These are phyloP conservation scores for Cyclopterus lumpus DNA, from an alignment of 2,797 vertebrate species.

Conservation along the genomic window DNA sequence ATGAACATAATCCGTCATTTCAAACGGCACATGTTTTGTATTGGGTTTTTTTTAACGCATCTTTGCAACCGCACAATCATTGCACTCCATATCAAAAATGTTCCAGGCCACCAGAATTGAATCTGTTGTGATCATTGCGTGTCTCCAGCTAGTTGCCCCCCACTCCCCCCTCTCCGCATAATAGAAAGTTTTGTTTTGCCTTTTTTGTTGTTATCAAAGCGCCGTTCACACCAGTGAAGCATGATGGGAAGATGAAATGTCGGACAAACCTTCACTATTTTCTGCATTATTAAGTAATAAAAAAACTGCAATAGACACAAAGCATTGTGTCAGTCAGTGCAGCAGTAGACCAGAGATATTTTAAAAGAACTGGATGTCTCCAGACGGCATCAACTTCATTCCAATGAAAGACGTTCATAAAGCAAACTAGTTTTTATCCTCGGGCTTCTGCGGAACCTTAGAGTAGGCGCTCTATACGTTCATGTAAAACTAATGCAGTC, in stretches of 20 bases:
- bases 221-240: not conserved
- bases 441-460: not conserved
- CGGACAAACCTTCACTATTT: not conserved
- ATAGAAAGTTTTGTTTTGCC: not conserved
- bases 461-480: not conserved
- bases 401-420: not conserved
- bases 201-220: not conserved
- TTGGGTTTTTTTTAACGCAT: not conserved
- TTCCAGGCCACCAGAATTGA: slow-evolving; percentile 6
- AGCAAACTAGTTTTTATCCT: not conserved
- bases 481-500: not conserved
- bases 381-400: not conserved
- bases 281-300: not conserved
- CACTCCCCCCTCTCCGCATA: not conserved
- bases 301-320: not conserved
- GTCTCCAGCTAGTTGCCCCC: not conserved
- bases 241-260: not conserved
- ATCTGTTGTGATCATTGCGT: slow-evolving; percentile 2
- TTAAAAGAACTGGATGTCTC: not conserved
- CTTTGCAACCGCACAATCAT: not conserved
- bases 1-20: slow-evolving; percentile 25
- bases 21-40: slow-evolving; percentile 1
- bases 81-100: not conserved
- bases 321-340: not conserved
- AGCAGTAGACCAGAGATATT: not conserved